Conservation (phyloP, 1,140 invertebrate genomes). For the Drosophila pachea region DNA sequence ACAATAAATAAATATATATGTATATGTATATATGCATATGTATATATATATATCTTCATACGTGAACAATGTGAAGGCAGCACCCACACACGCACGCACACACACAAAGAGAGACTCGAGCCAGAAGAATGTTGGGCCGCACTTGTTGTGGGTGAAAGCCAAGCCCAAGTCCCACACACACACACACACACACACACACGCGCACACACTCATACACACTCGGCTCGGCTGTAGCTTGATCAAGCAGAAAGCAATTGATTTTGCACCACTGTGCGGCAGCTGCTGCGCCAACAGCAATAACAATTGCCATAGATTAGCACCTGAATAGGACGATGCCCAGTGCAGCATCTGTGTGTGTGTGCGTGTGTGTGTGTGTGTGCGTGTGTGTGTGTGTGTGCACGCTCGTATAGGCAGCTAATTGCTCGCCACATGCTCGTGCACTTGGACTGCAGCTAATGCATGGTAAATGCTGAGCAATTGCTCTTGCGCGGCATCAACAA, state of each 20-base stretch:
- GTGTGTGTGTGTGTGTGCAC: neutral
- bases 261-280: conserved; percentile 33
- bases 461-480: conserved; percentile 22
- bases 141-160: conserved; percentile 43
- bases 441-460: conserved; percentile 21
- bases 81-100: conserved; percentile 29
- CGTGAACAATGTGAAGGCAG: conserved; percentile 12
- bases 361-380: neutral
- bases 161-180: conserved; percentile 30
- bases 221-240: conserved; percentile 1
- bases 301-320: conserved; percentile 56
- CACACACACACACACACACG: conserved; percentile 5
- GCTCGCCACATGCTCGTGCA: conserved; percentile 29
- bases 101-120: conserved; percentile 1
- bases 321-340: conserved; percentile 14
- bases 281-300: conserved; percentile 44
- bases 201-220: neutral
- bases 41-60: neutral
- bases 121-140: conserved; percentile 33
- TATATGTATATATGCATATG: neutral
- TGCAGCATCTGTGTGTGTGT: neutral
- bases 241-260: conserved; percentile 8
- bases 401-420: conserved; percentile 19
- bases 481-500: conserved; percentile 2
- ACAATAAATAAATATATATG: conserved; percentile 1